Base-by-base conservation (phyloP, 2,888 invertebrate species). In the Ellobium chinense region DNA sequence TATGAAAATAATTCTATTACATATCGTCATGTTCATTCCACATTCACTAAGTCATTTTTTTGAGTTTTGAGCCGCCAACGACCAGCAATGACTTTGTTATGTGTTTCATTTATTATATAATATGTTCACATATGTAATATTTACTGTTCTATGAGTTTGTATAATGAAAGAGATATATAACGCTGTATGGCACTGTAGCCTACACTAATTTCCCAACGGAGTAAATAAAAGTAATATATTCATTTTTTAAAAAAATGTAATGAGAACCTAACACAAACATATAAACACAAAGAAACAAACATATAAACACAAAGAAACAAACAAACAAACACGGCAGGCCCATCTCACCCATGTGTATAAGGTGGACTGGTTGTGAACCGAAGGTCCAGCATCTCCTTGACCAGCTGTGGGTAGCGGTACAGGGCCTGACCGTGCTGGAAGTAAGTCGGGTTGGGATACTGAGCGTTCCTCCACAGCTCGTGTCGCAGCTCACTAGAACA, bases 361-460 rank as follows among this genome's bases (percentile, higher is more conserved):
- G 31, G 60, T 14, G 60, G 58, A 9, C 24, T n/a, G 56, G 39
- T 31, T 7, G 36, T 18, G 29, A 74, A 74, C 29, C 74, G 46
- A 3, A 74, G 39, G 21, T 74, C 29, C 39, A 74, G 29, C 3
- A 63, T 14, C 31, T 74, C 74, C 46, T 21, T 29, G 18, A 74
- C 9, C 7, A 58, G 21, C 1, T 24, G 29, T n/a, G 74, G 74
- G n/a, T 63, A 74, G n/a, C 46, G 12, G 31, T 74, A 74, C 24
- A 63, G 24, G 1, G 63, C 74, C 46, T 60, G 62, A 7, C 74
- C 74, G 31, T 74, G 74, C 24, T 62, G 62, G 46, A 74, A 74
- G 31, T 39, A 74, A 14, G 37, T 46, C 21, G 62, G 54, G 39
- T 63, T 1, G 3, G 74, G 74, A 18, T 74, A 74, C 27, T 46